These are phyloP conservation scores for Gallinago undulata DNA, from an alignment of 2,113 vertebrate species.

Conservation along the genomic window DNA sequence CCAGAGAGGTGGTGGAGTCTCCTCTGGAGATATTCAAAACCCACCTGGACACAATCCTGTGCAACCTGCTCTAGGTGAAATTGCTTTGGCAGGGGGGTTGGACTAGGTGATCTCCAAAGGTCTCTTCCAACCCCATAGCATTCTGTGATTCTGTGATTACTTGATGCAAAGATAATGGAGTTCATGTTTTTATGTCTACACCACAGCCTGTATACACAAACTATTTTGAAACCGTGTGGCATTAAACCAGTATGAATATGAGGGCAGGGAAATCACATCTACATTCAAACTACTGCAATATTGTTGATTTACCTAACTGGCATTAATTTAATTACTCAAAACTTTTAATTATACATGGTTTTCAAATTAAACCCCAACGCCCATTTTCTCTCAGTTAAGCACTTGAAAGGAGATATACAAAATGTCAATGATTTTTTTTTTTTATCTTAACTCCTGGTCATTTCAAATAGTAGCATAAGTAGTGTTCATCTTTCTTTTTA, in stretches of 20 bases:
- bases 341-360: neutral
- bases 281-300: neutral
- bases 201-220: neutral
- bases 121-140: neutral
- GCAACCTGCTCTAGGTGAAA: neutral
- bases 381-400: neutral
- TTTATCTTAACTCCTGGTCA: neutral
- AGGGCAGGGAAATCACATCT: neutral
- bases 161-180: neutral
- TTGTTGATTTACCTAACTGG: neutral
- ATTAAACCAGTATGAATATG: neutral
- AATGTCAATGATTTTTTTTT: neutral
- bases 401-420: neutral
- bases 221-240: fast-evolving
- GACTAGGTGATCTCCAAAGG: neutral
- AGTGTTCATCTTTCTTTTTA: neutral
- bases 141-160: neutral
- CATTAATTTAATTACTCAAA: neutral
- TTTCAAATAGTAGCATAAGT: neutral
- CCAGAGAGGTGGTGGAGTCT: neutral
- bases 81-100: neutral
- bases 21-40: neutral
- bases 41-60: neutral
- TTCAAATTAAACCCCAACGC: neutral
- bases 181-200: neutral